Evolutionary conservation across 2,113 vertebrate genomes (phyloP).

Genomic region (Harpagus bidentatus): DNA sequence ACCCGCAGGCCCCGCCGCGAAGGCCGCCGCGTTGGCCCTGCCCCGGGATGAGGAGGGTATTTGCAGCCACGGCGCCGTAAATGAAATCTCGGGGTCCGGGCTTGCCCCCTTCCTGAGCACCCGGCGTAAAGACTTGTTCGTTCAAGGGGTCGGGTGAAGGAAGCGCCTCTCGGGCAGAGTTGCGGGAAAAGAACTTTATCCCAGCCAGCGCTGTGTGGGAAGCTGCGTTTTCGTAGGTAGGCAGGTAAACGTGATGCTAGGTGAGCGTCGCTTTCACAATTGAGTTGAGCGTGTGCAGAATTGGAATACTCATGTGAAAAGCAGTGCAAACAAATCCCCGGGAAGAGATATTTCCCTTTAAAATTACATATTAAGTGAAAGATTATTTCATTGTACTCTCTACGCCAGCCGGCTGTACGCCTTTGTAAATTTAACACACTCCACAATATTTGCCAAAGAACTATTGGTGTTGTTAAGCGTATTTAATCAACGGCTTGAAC

Average conservation of each 20-base stretch:
- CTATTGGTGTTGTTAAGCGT: rapidly evolving
- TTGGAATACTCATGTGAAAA: neutral
- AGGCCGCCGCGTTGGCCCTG: neutral
- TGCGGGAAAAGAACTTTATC: neutral
- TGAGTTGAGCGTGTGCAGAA: neutral
- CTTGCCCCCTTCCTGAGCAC: too few relatives aligned
- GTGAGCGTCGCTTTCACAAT: neutral
- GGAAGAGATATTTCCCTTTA: neutral
- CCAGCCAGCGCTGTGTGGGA: neutral
- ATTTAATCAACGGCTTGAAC: neutral
- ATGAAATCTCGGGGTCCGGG: too few relatives aligned
- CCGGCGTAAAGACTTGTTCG: neutral
- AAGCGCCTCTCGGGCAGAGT: neutral
- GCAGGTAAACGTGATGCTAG: neutral
- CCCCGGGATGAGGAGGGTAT: too few relatives aligned
- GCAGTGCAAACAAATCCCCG: neutral
- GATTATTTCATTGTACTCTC: neutral
- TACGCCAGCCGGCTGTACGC: neutral
- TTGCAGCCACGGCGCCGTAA: too few relatives aligned
- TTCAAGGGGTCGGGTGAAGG: neutral
- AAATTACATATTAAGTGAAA: neutral
- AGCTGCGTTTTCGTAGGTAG: rapidly evolving
- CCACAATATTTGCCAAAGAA: neutral
- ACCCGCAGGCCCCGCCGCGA: neutral
- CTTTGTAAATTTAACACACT: neutral